A percentile compares a stretch with the other conserved stretches of the same genome.
Evolutionary conservation across 37 sponge, comb jelly and placozoan genomes (phyloP).

Genomic region (Cliona cf. orientalis): DNA sequence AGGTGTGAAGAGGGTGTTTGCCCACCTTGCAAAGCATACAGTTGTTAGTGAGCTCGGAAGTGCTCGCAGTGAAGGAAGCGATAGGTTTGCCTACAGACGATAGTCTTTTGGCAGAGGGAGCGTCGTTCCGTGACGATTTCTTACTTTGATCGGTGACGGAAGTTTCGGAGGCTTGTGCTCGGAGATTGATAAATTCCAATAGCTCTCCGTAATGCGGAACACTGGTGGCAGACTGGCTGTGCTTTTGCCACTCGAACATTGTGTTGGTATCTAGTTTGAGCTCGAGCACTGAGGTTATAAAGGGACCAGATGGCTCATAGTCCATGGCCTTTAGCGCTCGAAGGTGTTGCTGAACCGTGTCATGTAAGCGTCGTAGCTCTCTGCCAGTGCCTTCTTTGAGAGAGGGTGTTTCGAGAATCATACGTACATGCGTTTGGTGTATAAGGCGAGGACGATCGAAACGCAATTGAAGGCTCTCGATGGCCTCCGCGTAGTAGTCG

Average conservation of each 20-base stretch:
- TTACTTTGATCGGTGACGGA: background rate
- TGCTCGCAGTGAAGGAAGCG: conserved; percentile 2
- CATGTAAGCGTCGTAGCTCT: conserved; percentile 25
- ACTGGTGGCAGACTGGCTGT: conserved; percentile 1
- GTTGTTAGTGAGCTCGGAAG: background rate
- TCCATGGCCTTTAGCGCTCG: conserved; percentile 19
- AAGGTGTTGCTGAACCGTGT: conserved; percentile 13
- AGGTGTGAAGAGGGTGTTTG: conserved; percentile 20
- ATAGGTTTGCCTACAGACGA: no score
- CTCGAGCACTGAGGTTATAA: conserved; percentile 18
- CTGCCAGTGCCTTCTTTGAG: conserved; percentile 20
- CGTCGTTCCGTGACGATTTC: no score
- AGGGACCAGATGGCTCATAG: conserved; percentile 24
- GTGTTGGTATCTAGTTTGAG: conserved; percentile 24
- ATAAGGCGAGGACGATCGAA: conserved; percentile 23
- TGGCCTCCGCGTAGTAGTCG: no score
- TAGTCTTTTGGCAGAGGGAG: no score
- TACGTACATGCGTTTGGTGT: conserved; percentile 18
- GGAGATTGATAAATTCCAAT: conserved; percentile 16
- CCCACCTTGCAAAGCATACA: conserved; percentile 8
- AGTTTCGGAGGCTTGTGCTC: conserved; percentile 21
- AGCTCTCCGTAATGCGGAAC: conserved; percentile 18
- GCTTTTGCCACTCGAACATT: conserved; percentile 29
- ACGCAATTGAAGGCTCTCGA: conserved; percentile 8
- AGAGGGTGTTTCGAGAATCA: conserved; percentile 13